Evolutionary conservation across 2,888 invertebrate species (phyloP), one percentile per base, ranked within the genome.

Genomic region (Rugalucina vietnamica): DNA sequence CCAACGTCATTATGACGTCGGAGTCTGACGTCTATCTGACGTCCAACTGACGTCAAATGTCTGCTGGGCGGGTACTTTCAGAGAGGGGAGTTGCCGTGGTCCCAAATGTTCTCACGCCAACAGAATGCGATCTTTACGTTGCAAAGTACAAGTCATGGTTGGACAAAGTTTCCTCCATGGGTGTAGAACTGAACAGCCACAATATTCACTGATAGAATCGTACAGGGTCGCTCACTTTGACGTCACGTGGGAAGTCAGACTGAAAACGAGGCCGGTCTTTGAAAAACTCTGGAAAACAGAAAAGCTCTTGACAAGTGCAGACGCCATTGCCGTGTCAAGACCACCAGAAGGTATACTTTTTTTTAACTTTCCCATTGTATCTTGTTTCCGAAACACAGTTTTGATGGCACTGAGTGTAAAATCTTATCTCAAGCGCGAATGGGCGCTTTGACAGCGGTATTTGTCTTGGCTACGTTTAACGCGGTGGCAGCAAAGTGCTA

Each of bases 311-410:
- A 84, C 87, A 18, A 91, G 91, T 65, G 65, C 82, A 12, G 91
- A 91, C 57, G 90, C 88, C 10, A 80, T 91, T 18, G 88, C 91
- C 18, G 81, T 91, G 10, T 82, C 84, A 3, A 74, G 74, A 18
- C 91, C 91, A 8, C 90, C 90, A 34, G 87, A 88, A 70, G 36
- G 49, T n/a, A n/a, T n/a, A n/a, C n/a, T n/a, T n/a, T n/a, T n/a
- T n/a, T n/a, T n/a, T n/a, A n/a, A n/a, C n/a, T n/a, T n/a, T n/a
- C n/a, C n/a, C n/a, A n/a, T n/a, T n/a, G n/a, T n/a, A n/a, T n/a
- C n/a, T n/a, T n/a, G n/a, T n/a, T n/a, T n/a, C n/a, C n/a, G n/a
- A n/a, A n/a, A n/a, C n/a, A n/a, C n/a, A n/a, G n/a, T n/a, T n/a
- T n/a, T n/a, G n/a, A n/a, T n/a, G n/a, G n/a, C n/a, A n/a, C n/a